phyloP scores from a whole-genome alignment of 23 tunicate species.

The Trididemnum clinides region DNA sequence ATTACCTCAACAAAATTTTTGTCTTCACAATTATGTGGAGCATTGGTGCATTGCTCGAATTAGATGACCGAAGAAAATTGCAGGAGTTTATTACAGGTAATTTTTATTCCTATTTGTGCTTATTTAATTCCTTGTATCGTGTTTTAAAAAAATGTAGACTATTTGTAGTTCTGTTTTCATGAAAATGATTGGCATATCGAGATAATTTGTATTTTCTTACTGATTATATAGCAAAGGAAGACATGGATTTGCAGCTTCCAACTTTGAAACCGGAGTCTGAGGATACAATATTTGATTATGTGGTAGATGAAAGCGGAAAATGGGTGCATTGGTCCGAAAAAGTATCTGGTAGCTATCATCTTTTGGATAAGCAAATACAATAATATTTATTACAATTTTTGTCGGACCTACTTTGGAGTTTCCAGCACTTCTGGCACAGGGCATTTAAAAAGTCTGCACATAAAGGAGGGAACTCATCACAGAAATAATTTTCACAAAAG shows the following conservation, averaged over 20 bases:
- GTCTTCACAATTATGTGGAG: conserved; percentile 93
- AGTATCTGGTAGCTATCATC: conserved; percentile 75
- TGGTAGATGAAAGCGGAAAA: conserved; percentile 69
- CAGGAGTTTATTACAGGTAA: conserved; percentile 73
- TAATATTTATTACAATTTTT: too few relatives aligned
- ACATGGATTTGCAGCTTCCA: conserved; percentile 64
- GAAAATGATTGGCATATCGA: too few relatives aligned
- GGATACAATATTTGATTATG: conserved; percentile 81
- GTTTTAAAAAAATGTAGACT: not conserved
- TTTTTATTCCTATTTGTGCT: too few relatives aligned
- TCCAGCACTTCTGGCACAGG: too few relatives aligned
- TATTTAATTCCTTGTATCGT: too few relatives aligned
- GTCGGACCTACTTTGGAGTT: too few relatives aligned
- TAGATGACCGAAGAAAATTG: conserved; percentile 82
- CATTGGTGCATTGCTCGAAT: conserved; percentile 85
- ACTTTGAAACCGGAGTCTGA: conserved; percentile 48
- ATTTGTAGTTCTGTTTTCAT: too few relatives aligned
- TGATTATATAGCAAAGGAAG: conserved; percentile 70
- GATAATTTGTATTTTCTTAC: too few relatives aligned
- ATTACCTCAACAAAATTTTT: conserved; percentile 67
- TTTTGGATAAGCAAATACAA: too few relatives aligned
- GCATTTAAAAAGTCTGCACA: too few relatives aligned
- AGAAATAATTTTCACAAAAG: too few relatives aligned
- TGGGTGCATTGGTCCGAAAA: conserved; percentile 86
- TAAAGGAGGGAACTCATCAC: too few relatives aligned